Evolutionary conservation across 2,888 invertebrate species (phyloP).

Genomic region (Flexamia atlantica): DNA sequence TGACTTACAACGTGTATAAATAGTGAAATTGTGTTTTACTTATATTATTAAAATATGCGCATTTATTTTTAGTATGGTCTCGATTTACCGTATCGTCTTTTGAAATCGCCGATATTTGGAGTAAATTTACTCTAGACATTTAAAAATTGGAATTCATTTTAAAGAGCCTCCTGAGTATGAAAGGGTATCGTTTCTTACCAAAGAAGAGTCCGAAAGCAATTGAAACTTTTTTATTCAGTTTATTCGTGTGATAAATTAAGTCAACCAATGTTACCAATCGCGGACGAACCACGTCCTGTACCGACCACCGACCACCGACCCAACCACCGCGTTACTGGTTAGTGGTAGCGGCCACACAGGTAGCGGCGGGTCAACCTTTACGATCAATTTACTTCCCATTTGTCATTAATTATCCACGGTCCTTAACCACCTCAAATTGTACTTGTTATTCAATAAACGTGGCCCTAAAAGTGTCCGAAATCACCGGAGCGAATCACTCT

Average conservation of each 20-base stretch:
- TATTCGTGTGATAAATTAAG: neutral
- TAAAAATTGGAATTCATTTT: no score
- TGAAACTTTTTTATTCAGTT: neutral
- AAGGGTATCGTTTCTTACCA: neutral
- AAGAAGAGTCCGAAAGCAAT: neutral
- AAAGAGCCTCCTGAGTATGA: no score
- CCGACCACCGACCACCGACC: neutral
- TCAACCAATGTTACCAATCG: neutral
- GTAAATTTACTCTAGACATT: no score
- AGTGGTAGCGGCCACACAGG: conserved; percentile 45
- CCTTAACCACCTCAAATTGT: conserved; percentile 56
- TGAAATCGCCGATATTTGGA: no score
- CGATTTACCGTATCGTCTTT: no score
- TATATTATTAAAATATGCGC: no score
- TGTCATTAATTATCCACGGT: conserved; percentile 51
- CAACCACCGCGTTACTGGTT: neutral
- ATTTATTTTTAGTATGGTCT: no score
- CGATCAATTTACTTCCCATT: conserved; percentile 57
- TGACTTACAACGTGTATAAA: no score
- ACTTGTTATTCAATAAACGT: conserved; percentile 60
- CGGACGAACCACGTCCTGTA: neutral
- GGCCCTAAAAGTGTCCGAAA: conserved; percentile 60
- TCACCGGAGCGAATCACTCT: conserved; percentile 51
- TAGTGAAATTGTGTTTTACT: no score
- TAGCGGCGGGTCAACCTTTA: conserved; percentile 52